phyloP scores from a whole-genome alignment of 1,140 invertebrate species.

The Gyrodactylus salaris region DNA sequence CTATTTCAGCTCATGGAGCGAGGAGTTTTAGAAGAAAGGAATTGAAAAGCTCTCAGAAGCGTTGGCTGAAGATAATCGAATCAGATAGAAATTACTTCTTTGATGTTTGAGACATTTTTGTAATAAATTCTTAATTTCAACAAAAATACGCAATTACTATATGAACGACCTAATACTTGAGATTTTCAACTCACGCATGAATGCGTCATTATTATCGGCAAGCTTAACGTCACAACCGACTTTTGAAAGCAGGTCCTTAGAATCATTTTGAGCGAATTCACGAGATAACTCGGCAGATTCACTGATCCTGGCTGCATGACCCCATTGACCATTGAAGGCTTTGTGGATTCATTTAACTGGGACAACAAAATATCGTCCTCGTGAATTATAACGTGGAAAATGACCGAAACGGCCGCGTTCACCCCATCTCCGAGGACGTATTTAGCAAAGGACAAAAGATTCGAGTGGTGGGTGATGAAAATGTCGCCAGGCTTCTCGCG shows the following conservation, averaged over 20 bases:
- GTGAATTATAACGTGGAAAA: not conserved
- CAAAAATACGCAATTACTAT: too few relatives aligned
- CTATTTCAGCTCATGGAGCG: too few relatives aligned
- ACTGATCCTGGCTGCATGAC: not conserved
- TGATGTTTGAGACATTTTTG: too few relatives aligned
- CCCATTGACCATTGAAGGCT: not conserved
- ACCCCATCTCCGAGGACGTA: not conserved
- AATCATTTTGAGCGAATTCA: not conserved
- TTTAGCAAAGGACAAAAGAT: not conserved
- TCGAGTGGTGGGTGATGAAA: not conserved
- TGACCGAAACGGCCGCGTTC: not conserved
- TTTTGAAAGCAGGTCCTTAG: not conserved
- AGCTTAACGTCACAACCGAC: not conserved
- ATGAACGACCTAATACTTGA: too few relatives aligned
- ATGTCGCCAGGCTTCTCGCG: not conserved
- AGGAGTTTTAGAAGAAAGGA: too few relatives aligned
- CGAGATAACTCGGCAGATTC: not conserved
- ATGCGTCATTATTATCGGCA: not conserved
- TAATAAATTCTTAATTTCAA: too few relatives aligned
- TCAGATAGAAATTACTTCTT: too few relatives aligned
- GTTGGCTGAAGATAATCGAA: too few relatives aligned
- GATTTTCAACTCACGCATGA: not conserved
- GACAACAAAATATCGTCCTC: not conserved
- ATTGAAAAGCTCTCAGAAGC: too few relatives aligned
- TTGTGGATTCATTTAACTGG: not conserved